phyloP scores from a whole-genome alignment of 2,797 vertebrate species.

The Florisuga fusca region DNA sequence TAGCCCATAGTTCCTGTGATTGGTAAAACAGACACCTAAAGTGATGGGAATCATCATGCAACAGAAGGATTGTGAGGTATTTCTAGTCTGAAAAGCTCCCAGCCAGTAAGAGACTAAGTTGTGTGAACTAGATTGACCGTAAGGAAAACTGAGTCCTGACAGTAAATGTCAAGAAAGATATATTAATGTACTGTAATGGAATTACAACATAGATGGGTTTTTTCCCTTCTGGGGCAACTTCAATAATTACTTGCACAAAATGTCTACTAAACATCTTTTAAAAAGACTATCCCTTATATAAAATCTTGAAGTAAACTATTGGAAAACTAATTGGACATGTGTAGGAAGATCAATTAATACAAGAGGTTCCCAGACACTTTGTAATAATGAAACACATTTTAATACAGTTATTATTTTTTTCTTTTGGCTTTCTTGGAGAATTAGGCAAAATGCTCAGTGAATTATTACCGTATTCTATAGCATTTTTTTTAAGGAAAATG shows the following conservation, averaged over 20 bases:
- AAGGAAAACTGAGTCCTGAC: slow-evolving; percentile 53
- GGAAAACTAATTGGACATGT: not conserved
- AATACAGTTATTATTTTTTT: not conserved
- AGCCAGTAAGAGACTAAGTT: slow-evolving; percentile 29
- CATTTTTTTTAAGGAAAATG: accelerated
- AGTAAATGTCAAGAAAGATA: slow-evolving; percentile 59
- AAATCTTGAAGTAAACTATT: not conserved
- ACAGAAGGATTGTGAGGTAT: slow-evolving; percentile 17
- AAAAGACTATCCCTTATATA: not conserved
- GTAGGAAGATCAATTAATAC: not conserved
- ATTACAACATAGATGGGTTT: not conserved
- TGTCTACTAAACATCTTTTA: slow-evolving; percentile 8
- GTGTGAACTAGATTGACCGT: slow-evolving; percentile 10
- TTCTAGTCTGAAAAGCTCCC: slow-evolving; percentile 44
- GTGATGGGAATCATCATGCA: not conserved
- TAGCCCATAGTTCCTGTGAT: not conserved
- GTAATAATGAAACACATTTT: not conserved
- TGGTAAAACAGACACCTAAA: slow-evolving; percentile 21
- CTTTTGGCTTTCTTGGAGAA: not conserved
- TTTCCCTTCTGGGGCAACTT: not conserved
- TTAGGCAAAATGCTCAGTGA: not conserved
- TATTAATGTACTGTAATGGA: slow-evolving; percentile 40
- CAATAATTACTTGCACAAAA: slow-evolving; percentile 32
- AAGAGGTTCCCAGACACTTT: not conserved
- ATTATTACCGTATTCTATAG: not conserved